Percentiles rank a stretch among this genome's conserved stretches.
Conservation (phyloP, 2,113 vertebrate genomes). For the Carlito syrichta region DNA sequence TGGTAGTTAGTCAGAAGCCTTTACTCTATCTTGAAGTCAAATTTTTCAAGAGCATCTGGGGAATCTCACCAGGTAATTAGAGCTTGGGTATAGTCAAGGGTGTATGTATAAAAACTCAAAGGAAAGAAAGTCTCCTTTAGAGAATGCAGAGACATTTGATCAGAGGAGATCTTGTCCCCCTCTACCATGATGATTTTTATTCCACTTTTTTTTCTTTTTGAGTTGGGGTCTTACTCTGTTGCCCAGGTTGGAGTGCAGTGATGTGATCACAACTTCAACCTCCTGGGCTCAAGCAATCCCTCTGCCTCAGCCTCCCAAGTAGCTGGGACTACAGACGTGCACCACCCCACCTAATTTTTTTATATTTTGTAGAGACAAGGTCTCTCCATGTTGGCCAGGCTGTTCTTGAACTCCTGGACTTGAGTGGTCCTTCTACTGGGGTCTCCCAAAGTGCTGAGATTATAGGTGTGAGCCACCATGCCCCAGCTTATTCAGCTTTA, state of each 20-base stretch:
- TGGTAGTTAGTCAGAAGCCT: neutral
- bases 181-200: too few relatives aligned
- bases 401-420: neutral
- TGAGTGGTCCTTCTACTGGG: neutral
- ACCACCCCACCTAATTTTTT: neutral
- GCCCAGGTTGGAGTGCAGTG: neutral
- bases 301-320: neutral
- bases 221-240: neutral
- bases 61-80: neutral
- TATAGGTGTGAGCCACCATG: neutral
- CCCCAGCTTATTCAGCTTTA: neutral
- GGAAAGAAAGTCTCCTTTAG: neutral
- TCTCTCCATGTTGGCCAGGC: neutral
- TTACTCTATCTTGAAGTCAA: neutral
- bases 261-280: neutral
- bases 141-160: neutral
- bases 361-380: neutral
- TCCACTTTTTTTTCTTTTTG: neutral
- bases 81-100: neutral
- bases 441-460: neutral
- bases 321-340: neutral
- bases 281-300: neutral
- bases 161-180: neutral
- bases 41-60: neutral
- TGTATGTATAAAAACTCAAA: neutral